Evolutionary conservation across 2,797 vertebrate species (phyloP), one percentile per base, ranked within the genome.

Genomic region (Muraenolepis orangiensis): DNA sequence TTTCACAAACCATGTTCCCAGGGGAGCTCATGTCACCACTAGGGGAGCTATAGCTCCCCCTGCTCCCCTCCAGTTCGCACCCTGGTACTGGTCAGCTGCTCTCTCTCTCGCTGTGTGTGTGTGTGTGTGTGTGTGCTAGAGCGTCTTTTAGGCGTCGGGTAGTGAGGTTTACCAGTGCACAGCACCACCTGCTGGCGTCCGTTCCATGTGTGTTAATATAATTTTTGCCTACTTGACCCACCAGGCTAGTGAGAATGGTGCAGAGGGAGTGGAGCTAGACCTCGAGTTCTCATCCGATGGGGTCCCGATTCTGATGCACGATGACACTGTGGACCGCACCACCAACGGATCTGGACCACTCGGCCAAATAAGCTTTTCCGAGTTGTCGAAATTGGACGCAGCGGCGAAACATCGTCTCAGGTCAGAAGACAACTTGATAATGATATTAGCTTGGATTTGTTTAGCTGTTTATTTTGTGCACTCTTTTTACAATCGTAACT

Each of bases 251-350:
- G 89, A 94, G 83, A 97, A 98, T 31, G 95, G 96, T 76, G 97
- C 97, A 0, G 90, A 90, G 0, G 96, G 95, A 0, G 97, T 99
- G 78, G 98, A 99, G 90, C 23, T 99, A 89, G 98, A 99, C 85
- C 74, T 99, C 76, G 96, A 96, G 86, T 98, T 98, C 80, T 96
- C 96, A 0, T 91, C 94, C 6, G 97, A 99, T 0, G 95, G 96
- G 0, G 72, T 98, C 74, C 95, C 97, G 11, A 90, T 99, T 75
- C 89, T 99, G 42, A 98, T 99, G 97, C 97, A 99, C 0, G 97
- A 99, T 28, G 94, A 93, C 1, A 98, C 96, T 0, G 95, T 98
- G 0, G 96, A 98, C 28, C 93, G 96, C 75, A 99, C 94, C 83
- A 99, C 97, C 0, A 94, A 96, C 26, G 97, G 96, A 18, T 94